Evolutionary conservation across 2,797 vertebrate species (phyloP), one percentile per base, ranked within the genome.

Genomic region (Sitta carolinensis): DNA sequence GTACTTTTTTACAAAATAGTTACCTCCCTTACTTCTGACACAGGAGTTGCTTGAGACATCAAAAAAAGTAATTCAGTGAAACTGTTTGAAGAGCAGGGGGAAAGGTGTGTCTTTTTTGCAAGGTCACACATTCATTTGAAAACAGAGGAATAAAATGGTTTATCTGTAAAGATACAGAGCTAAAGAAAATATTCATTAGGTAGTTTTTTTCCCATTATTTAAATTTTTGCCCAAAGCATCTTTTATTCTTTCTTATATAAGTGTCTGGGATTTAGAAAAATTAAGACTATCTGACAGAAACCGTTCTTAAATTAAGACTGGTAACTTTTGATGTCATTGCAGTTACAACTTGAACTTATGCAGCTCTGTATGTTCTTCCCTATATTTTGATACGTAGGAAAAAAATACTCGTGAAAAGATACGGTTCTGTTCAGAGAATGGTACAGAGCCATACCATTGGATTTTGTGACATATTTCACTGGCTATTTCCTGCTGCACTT

Each of bases 91-190:
- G 23, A 36, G 23, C 10, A 4, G 6, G 11, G 8, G 4, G 8
- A 32, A 20, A 29, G 27, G 6, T 14, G 20, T 64, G 59, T 34
- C 58, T 36, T 13, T 75, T 36, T 13, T 75, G 34, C 22, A 58
- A 81, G 30, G 42, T 55, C 48, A 80, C 20, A 51, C 70, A 84
- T 86, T 63, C 18, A 42, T 55, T 81, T 90, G 73, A 79, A 87
- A 85, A 2, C 26, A 61, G 42, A 70, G 52, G 22, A 63, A 45
- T 69, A 27, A 81, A 48, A 62, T 51, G 15, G 23, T 57, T 87
- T 67, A 11, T 69, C 23, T 14, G 1, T 76, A 48, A 83, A 80
- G 45, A 59, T 42, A 66, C 5, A 61, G 23, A 85, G 17, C 27
- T 70, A 43, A 88, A 87, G 19, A 54, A 75, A 73, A 69, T 25